Conservation (phyloP, 1,140 invertebrate genomes). For the Dufourea novaeangliae region DNA sequence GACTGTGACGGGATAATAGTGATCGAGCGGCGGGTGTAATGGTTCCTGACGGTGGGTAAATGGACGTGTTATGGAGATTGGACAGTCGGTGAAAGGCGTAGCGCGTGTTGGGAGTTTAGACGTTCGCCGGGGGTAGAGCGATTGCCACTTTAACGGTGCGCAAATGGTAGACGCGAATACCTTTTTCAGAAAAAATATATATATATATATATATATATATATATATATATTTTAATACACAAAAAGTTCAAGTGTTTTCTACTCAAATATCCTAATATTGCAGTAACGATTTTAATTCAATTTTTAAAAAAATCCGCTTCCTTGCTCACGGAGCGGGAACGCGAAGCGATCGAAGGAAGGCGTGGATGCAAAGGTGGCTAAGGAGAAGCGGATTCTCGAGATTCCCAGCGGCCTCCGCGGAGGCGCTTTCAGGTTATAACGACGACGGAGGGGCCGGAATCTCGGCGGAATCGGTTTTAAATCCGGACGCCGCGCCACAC, state of each 20-base stretch:
- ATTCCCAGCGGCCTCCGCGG: conserved; percentile 13
- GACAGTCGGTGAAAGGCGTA: neutral
- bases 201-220: too few species aligned
- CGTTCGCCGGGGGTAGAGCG: neutral
- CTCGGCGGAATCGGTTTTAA: conserved; percentile 48
- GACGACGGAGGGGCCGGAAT: conserved; percentile 28
- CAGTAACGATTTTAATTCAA: too few species aligned
- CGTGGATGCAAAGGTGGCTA: neutral
- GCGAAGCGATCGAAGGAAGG: neutral
- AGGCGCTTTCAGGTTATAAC: conserved; percentile 37
- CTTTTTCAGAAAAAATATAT: too few species aligned
- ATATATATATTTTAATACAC: too few species aligned
- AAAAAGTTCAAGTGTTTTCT: too few species aligned
- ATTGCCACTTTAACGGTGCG: neutral
- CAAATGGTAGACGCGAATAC: neutral
- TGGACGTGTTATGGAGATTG: conserved; percentile 5
- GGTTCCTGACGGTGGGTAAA: neutral
- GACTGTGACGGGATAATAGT: neutral
- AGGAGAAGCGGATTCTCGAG: conserved; percentile 9
- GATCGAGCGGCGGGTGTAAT: neutral
- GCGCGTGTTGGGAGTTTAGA: neutral
- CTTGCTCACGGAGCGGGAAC: neutral
- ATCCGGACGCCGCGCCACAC: conserved; percentile 34
- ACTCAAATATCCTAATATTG: too few species aligned
- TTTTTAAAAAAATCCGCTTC: too few species aligned